phyloP scores from a whole-genome alignment of 2,888 invertebrate genomes.

The Oligia latruncula region DNA sequence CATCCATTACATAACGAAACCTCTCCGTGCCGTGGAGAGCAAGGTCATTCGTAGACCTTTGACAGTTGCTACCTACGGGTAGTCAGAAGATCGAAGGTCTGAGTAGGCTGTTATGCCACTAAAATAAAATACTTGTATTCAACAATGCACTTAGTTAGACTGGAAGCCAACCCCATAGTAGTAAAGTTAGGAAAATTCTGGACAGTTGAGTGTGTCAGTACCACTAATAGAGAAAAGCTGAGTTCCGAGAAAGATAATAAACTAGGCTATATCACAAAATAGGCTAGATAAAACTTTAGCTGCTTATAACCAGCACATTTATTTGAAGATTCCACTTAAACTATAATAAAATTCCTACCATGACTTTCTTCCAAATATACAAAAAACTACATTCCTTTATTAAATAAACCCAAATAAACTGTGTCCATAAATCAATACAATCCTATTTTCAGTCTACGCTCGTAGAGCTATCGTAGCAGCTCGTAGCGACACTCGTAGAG shows the following conservation, averaged over 20 bases:
- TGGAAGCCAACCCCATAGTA: background rate
- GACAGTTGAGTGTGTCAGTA: background rate
- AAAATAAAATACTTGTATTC: background rate
- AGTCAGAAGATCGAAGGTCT: too few species aligned
- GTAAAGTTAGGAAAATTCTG: background rate
- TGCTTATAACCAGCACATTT: background rate
- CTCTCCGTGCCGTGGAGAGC: background rate
- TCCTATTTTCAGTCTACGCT: constrained; percentile 58
- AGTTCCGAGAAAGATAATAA: background rate
- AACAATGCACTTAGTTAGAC: background rate
- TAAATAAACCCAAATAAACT: constrained; percentile 50
- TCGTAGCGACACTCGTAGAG: constrained; percentile 66
- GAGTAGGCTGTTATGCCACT: background rate
- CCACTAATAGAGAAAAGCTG: background rate
- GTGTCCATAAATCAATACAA: constrained; percentile 59
- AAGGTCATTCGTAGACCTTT: background rate
- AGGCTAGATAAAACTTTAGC: background rate
- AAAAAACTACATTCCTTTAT: constrained; percentile 26
- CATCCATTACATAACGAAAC: background rate
- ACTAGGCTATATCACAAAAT: background rate
- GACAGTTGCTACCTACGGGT: background rate
- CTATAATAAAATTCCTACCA: background rate
- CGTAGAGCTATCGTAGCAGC: constrained; percentile 65
- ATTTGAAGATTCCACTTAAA: background rate
- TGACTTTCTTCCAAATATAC: background rate